Conservation (phyloP, 35 echinoderm and acorn worm genomes). For the Anneissia japonica region DNA sequence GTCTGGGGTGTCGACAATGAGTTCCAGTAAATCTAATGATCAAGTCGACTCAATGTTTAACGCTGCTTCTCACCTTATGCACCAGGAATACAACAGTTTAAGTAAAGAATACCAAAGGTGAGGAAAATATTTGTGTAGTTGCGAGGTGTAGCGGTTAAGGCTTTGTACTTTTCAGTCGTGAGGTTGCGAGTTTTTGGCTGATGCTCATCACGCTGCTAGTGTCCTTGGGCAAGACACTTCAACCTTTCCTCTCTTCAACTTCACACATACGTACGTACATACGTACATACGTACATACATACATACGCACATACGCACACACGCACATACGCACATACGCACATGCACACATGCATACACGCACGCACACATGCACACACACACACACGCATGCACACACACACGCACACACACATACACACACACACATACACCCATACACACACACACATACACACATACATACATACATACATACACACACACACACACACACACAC, state of each 20-base stretch:
- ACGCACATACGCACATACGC: too few species aligned
- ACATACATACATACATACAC: not conserved
- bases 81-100: conserved; percentile 63
- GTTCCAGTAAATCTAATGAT: conserved; percentile 55
- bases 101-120: conserved; percentile 72
- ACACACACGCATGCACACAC: too few species aligned
- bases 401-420: too few species aligned
- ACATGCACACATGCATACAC: too few species aligned
- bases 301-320: too few species aligned
- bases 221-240: too few species aligned
- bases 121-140: conserved; percentile 32
- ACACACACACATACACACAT: not conserved
- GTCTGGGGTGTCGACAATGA: conserved; percentile 87
- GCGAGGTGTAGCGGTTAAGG: conserved; percentile 12
- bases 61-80: not conserved
- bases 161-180: not conserved
- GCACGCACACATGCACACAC: too few species aligned
- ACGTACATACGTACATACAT: not conserved
- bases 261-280: not conserved
- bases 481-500: too few species aligned
- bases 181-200: conserved; percentile 3
- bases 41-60: conserved; percentile 37
- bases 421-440: not conserved
- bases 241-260: not conserved
- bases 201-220: conserved; percentile 10